Evolutionary conservation across 2,888 invertebrate genomes (phyloP), one percentile per base, ranked within the genome.

Genomic region (Drosophila mimetica): DNA sequence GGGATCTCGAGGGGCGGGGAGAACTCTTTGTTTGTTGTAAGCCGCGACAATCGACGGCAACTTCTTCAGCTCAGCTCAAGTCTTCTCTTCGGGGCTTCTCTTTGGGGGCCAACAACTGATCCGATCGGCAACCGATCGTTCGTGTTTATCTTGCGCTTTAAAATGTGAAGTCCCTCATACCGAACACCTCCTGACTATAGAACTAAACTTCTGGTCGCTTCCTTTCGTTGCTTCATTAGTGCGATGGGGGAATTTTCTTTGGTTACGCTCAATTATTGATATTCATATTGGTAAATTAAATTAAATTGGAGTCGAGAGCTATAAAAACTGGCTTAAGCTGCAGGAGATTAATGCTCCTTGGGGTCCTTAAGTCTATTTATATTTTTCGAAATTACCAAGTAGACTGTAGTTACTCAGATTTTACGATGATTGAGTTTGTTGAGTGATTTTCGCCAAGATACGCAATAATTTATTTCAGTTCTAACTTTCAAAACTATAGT

Each of bases 101-200:
- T 46, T 61, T 37, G 22, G 60, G 30, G 18, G 22, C 47, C 48
- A 28, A 57, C 75, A 37, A 61, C 70, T 71, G 88, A 81, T 87
- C 42, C 59, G 70, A 72, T 72, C 72, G 59, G 72, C 87, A 75
- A 65, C 80, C 69, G 67, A 64, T 67, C 52, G 42, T 30, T 69
- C 84, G 63, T 77, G 85, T 81, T 81, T 85, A 86, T 86, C 87
- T 84, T 84, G 70, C 61, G 76, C 78, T 84, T 71, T 63, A 72
- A 66, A 80, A 77, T 80, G 75, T 66, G 53, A 48, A 60, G 55
- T 32, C 70, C 39, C 53, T 18, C 65, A 53, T 34, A 25, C 20
- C 16, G 46, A n/a, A 44, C 34, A 57, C 59, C 60, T 30, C 18
- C 30, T n/a, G n/a, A n/a, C n/a, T n/a, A n/a, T n/a, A n/a, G n/a